These are phyloP conservation scores for Chiloscyllium plagiosum DNA, from an alignment of 2,113 vertebrate species.

Conservation along the genomic window DNA sequence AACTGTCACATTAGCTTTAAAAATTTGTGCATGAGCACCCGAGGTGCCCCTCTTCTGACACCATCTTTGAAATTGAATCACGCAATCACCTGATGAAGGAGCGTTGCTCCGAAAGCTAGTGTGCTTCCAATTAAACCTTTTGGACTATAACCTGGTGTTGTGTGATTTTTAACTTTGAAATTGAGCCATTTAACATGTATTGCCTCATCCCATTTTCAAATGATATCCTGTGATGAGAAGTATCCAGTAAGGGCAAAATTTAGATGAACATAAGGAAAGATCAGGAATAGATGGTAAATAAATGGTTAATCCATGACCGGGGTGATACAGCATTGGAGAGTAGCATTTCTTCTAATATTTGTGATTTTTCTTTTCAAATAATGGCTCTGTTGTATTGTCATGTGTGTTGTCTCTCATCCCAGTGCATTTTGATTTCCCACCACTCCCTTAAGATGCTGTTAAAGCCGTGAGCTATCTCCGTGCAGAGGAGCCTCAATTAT, in stretches of 20 bases:
- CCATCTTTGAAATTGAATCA: background rate
- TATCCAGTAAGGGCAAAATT: background rate
- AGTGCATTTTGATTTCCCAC: background rate
- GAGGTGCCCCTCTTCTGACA: background rate
- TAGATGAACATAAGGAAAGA: background rate
- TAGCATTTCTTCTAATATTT: background rate
- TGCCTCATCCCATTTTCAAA: background rate
- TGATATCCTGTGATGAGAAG: background rate
- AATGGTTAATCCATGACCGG: background rate
- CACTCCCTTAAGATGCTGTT: background rate
- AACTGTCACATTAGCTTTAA: background rate
- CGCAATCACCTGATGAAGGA: too few relatives aligned
- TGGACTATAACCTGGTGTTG: too few relatives aligned
- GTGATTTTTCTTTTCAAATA: background rate
- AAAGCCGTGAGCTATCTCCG: too few relatives aligned
- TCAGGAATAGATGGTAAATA: background rate
- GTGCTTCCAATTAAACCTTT: too few relatives aligned
- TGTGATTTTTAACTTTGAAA: too few relatives aligned
- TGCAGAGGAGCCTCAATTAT: too few relatives aligned
- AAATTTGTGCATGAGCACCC: background rate
- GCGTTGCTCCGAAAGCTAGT: too few relatives aligned
- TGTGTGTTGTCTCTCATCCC: background rate
- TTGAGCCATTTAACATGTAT: background rate
- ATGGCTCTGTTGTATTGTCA: background rate
- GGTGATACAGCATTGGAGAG: background rate